phyloP scores from a whole-genome alignment of 2,113 vertebrate species.

The Lepisosteus osseus region DNA sequence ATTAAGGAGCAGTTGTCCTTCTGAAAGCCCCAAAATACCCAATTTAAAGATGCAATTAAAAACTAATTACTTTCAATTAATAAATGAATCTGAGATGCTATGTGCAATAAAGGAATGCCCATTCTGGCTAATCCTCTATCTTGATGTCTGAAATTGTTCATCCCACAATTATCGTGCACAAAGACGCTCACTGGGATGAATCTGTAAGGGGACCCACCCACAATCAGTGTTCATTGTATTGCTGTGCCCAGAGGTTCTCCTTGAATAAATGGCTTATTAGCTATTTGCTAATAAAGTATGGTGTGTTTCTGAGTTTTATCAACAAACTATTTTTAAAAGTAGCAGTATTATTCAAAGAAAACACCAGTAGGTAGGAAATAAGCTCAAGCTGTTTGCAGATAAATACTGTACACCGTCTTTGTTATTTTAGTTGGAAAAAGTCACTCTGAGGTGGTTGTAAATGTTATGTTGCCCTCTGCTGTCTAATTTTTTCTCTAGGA shows the following conservation, averaged over 20 bases:
- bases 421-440: no score
- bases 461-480: conserved; percentile 25
- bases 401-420: no score
- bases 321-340: no score
- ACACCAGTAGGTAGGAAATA: no score
- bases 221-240: no score
- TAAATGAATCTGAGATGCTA: conserved; percentile 82
- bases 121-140: conserved; percentile 18
- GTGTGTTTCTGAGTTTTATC: no score
- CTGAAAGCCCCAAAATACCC: conserved; percentile 83
- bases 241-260: background rate
- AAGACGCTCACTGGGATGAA: conserved; percentile 15
- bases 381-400: no score
- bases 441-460: conserved; percentile 3
- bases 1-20: conserved; percentile 83
- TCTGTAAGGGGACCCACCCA: background rate
- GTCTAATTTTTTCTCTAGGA: background rate
- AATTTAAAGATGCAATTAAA: conserved; percentile 89
- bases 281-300: background rate
- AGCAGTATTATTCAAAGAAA: no score
- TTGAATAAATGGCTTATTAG: conserved; percentile 17
- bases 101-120: conserved; percentile 37
- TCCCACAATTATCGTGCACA: conserved; percentile 11
- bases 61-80: conserved; percentile 88
- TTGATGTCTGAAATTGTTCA: conserved; percentile 8